These are phyloP conservation scores for Dascillus cervinus DNA, from an alignment of 2,888 invertebrate species.

Conservation along the genomic window DNA sequence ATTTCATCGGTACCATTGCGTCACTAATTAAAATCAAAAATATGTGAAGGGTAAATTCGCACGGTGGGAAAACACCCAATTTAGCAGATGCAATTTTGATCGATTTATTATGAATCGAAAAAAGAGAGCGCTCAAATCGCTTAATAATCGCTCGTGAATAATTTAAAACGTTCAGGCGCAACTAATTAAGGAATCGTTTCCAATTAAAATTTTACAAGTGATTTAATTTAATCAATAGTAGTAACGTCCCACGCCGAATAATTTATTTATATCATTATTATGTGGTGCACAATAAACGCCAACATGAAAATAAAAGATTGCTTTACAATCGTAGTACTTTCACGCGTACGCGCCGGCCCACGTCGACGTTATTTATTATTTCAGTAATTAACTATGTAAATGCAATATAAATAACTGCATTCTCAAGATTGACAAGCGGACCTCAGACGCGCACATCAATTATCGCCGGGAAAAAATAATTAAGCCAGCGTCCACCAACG, in stretches of 20 bases:
- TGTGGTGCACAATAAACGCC: slow-evolving; percentile 6
- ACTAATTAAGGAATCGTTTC: slow-evolving; percentile 1
- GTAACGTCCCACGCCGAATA: slow-evolving; percentile 5
- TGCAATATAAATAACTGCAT: slow-evolving; percentile 2
- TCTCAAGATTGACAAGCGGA: background rate
- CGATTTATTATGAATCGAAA: no score
- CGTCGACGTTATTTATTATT: background rate
- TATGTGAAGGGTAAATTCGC: no score
- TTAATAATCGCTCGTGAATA: no score
- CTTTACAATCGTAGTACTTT: no score
- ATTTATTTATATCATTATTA: slow-evolving; percentile 3
- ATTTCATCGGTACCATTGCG: no score
- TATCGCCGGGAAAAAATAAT: background rate
- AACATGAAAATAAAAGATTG: no score
- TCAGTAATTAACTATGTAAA: slow-evolving; percentile 4
- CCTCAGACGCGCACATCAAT: background rate
- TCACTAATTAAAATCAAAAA: no score
- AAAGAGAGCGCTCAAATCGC: no score
- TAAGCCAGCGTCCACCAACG: no score
- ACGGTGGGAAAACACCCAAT: no score
- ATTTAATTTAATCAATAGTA: slow-evolving; percentile 7
- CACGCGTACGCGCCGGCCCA: no score
- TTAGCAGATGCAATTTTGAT: no score
- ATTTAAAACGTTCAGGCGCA: background rate
- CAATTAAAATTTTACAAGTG: slow-evolving; percentile 6